Percentiles rank a stretch among this genome's conserved stretches.
phyloP scores from a whole-genome alignment of 1,140 invertebrate species.

The Dreissena rostriformis region DNA sequence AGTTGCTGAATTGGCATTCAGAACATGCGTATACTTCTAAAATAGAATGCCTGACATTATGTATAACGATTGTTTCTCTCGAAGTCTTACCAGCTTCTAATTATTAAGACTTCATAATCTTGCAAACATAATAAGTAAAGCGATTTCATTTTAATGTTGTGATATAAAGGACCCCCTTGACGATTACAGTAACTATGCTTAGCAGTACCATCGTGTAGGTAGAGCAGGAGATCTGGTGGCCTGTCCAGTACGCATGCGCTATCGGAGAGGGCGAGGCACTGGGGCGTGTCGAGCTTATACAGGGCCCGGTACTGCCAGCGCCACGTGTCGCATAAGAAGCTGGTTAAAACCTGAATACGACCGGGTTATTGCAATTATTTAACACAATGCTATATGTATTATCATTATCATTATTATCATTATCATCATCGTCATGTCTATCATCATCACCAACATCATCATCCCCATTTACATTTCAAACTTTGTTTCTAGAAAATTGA shows the following conservation, averaged over 20 bases:
- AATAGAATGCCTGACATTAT: no score
- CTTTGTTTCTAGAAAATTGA: no score
- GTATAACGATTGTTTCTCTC: not conserved
- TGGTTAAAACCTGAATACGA: constrained; percentile 28
- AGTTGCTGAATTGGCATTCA: no score
- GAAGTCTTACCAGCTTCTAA: not conserved
- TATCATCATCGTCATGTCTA: no score
- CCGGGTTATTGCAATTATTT: not conserved
- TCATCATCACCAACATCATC: no score
- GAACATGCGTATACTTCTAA: no score
- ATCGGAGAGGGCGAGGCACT: constrained; percentile 35
- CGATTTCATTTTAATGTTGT: not conserved
- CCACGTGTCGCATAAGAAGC: constrained; percentile 46
- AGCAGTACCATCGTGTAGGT: constrained; percentile 43
- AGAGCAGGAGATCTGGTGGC: constrained; percentile 37
- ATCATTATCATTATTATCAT: no score
- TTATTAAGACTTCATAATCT: not conserved
- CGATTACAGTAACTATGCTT: not conserved
- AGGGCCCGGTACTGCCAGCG: constrained; percentile 43
- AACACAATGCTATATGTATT: no score
- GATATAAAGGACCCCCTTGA: not conserved
- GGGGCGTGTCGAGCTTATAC: constrained; percentile 41
- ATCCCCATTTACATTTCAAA: no score
- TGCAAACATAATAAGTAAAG: not conserved
- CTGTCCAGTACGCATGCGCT: constrained; percentile 36